Conservation (phyloP, 2,113 vertebrate genomes). For the Chloebia gouldiae region DNA sequence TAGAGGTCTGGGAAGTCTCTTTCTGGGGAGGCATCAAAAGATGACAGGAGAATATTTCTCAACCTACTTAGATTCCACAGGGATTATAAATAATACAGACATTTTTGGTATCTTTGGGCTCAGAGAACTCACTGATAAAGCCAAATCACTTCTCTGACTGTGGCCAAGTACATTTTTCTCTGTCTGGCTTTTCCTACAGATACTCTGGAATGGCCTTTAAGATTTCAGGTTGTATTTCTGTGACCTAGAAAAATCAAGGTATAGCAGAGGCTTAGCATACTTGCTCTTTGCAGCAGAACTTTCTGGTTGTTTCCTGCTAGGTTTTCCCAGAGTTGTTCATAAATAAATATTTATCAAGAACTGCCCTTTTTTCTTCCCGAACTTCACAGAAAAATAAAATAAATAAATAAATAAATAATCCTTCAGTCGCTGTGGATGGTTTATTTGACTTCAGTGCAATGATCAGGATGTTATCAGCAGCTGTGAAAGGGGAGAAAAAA, state of each 20-base stretch:
- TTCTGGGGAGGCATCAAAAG: not conserved
- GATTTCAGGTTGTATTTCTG: not conserved
- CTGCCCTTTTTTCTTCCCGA: not conserved
- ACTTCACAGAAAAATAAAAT: no score
- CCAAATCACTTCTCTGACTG: not conserved
- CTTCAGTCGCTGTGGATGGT: not conserved
- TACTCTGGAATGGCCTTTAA: not conserved
- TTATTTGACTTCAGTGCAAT: not conserved
- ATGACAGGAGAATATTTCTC: not conserved
- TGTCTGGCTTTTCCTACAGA: not conserved
- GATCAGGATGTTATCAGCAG: not conserved
- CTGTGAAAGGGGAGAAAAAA: not conserved
- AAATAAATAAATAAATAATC: not conserved
- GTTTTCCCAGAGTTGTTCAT: accelerated
- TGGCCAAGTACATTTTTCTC: not conserved
- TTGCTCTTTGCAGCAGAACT: not conserved
- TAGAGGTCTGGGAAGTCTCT: not conserved
- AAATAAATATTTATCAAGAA: accelerated
- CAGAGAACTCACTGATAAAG: not conserved
- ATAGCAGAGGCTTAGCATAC: not conserved
- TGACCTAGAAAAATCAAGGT: not conserved
- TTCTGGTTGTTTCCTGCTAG: not conserved
- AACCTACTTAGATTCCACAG: not conserved
- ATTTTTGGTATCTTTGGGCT: not conserved
- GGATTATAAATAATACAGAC: not conserved